A percentile compares a stretch with the other conserved stretches of the same genome.
Conservation (phyloP, 2,888 invertebrate genomes). For the Homarus gammarus region DNA sequence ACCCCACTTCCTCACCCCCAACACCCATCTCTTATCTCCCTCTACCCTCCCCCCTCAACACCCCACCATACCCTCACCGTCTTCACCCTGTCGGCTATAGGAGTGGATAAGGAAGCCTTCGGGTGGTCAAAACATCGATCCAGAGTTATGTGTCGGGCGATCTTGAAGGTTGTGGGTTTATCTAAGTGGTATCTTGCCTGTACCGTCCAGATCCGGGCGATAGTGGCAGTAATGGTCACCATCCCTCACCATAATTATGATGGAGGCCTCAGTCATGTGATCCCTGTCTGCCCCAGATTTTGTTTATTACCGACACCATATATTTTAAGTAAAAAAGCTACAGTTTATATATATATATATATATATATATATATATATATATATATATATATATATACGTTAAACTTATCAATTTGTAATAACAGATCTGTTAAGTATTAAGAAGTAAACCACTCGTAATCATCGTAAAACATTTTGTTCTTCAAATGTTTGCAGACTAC, state of each 20-base stretch:
- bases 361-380: slow-evolving; percentile 4
- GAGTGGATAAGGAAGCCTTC: background rate
- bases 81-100: background rate
- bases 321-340: background rate
- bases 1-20: too few relatives aligned
- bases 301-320: background rate
- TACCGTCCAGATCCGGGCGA: slow-evolving; percentile 40
- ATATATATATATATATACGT: background rate
- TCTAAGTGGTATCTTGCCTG: slow-evolving; percentile 45
- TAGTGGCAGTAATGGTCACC: slow-evolving; percentile 47
- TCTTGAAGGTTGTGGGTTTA: slow-evolving; percentile 24
- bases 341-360: slow-evolving; percentile 14
- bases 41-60: background rate
- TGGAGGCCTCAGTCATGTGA: background rate
- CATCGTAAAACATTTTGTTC: too few relatives aligned
- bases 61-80: background rate
- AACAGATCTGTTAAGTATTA: too few relatives aligned
- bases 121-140: background rate
- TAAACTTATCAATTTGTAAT: background rate
- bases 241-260: slow-evolving; percentile 48
- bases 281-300: background rate
- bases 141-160: slow-evolving; percentile 2
- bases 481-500: too few relatives aligned
- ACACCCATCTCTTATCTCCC: background rate
- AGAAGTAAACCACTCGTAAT: too few relatives aligned